phyloP scores from a whole-genome alignment of 2,888 invertebrate genomes.

The Magallana nippona region DNA sequence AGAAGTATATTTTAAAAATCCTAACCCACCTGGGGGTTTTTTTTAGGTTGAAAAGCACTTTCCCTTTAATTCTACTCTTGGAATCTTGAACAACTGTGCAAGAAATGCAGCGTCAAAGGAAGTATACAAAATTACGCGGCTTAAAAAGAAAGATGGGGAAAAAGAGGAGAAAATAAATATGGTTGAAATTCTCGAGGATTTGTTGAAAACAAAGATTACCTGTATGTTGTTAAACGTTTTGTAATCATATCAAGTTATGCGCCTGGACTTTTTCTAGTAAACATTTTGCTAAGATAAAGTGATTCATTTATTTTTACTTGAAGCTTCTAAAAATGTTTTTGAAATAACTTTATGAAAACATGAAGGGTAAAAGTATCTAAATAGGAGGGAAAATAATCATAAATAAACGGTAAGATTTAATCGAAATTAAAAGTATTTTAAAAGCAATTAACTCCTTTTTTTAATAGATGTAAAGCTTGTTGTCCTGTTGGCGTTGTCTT shows the following conservation, averaged over 20 bases:
- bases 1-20: background rate
- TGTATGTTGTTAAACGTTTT: too few species aligned
- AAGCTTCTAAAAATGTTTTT: too few species aligned
- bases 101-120: slow-evolving; percentile 47
- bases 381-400: too few species aligned
- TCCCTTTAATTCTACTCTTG: slow-evolving; percentile 58
- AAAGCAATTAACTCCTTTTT: background rate
- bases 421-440: too few species aligned
- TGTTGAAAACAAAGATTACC: slow-evolving; percentile 49
- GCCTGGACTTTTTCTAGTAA: too few species aligned
- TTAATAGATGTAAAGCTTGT: slow-evolving; percentile 66
- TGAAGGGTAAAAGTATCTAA: too few species aligned
- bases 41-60: slow-evolving; percentile 50
- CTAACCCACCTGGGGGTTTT: too few species aligned
- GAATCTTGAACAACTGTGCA: slow-evolving; percentile 57
- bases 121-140: slow-evolving; percentile 31
- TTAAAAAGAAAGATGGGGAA: background rate
- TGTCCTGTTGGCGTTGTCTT: slow-evolving; percentile 64
- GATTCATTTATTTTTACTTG: too few species aligned
- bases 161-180: background rate
- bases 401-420: too few species aligned
- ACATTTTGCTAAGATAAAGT: too few species aligned
- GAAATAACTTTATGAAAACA: too few species aligned
- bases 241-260: too few species aligned
- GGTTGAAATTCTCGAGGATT: slow-evolving; percentile 49